Base-by-base conservation (phyloP, 1,140 invertebrate species). In the Bombus waltoni region DNA sequence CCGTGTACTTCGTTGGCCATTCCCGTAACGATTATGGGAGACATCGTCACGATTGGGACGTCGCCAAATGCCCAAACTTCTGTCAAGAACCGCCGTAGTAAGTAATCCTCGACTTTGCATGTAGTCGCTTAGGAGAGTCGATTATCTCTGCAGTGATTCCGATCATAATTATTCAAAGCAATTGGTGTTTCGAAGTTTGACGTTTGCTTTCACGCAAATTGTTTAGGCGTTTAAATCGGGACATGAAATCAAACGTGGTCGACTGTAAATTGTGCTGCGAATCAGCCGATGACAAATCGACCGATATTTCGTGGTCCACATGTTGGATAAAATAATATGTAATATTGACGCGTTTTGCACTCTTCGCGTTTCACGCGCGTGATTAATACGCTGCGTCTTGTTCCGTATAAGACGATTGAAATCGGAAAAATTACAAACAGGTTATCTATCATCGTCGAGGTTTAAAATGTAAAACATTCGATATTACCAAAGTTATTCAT, bases 31-130 rank as follows among this genome's bases (percentile, higher is more conserved):
- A 79, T 84, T 84, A 84, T 72, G 75, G 59, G 76, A 18, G 62
- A 18, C 75, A 70, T 59, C 38, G 38, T 40, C 53, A 42, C 32
- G 66, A 83, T 84, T 84, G 82, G 82, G 79, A 62, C 47, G 25
- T 44, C 2, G 82, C 82, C 82, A 84, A 84, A 59, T 40, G 81
- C 70, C 47, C 53, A 40, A 84, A 84, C 75, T 79, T 71, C 47
- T 57, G 59, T 79, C 82, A 44, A 42, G 15, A 76, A 42, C 53
- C 38, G 25, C 53, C 40, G 53, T 53, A 79, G 75, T 57, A 42
- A 3, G 71, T 44, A 82, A 82, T 42, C 22, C 3, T 18, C n/a
- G n/a, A 25, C 40, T 79, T 72, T 57, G 82, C 62, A 35, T 53
- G 44, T n/a, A 79, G 22, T 22, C 66, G 82, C 25, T 71, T 62